These are phyloP conservation scores for Campaea margaritaria DNA, from an alignment of 2,888 invertebrate genomes.

Conservation along the genomic window DNA sequence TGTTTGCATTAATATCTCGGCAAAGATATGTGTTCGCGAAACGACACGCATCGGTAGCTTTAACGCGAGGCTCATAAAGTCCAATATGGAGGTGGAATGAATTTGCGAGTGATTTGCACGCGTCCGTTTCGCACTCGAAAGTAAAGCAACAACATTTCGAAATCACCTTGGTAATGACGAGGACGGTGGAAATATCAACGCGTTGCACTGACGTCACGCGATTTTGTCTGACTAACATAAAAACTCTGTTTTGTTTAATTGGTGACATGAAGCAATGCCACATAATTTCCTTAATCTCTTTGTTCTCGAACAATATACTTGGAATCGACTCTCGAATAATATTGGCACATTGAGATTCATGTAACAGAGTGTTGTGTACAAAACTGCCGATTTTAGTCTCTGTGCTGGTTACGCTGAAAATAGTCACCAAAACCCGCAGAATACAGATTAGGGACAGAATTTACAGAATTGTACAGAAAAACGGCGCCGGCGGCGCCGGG, in stretches of 20 bases:
- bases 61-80: conserved; percentile 55
- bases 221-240: conserved; percentile 53
- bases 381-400: conserved; percentile 29
- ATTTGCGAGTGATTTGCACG: conserved; percentile 48
- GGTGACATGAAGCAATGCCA: conserved; percentile 42
- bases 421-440: conserved; percentile 47
- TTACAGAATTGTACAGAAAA: conserved; percentile 66
- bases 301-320: conserved; percentile 44
- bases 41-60: conserved; percentile 56
- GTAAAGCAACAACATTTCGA: conserved; percentile 60
- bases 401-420: conserved; percentile 52
- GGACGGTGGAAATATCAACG: conserved; percentile 56
- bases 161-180: conserved; percentile 65
- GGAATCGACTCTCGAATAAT: conserved; percentile 30
- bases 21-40: conserved; percentile 61
- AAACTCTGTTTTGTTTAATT: conserved; percentile 37
- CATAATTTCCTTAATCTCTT: conserved; percentile 42
- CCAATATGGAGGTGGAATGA: conserved; percentile 46
- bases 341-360: conserved; percentile 33
- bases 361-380: conserved; percentile 22
- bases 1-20: conserved; percentile 71
- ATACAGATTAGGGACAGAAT: conserved; percentile 45
- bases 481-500: conserved; percentile 58
- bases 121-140: conserved; percentile 58
- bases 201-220: conserved; percentile 56